Evolutionary conservation across 1,140 invertebrate genomes (phyloP).

Genomic region (Gerris buenoi): DNA sequence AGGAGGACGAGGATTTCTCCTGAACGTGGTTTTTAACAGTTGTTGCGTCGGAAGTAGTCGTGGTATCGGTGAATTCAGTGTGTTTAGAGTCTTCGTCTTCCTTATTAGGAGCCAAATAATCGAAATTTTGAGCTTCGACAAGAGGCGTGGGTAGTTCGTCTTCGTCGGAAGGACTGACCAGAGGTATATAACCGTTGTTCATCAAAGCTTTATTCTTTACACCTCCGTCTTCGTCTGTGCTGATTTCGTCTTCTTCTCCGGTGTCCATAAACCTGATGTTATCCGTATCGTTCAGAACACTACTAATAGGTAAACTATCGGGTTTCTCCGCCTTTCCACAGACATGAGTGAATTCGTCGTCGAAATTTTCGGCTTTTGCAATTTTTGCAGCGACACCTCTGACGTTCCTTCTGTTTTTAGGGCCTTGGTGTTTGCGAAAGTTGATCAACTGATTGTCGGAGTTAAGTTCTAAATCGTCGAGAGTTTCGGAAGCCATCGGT

Average conservation of each 20-base stretch:
- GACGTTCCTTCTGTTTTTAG: constrained; percentile 28
- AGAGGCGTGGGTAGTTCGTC: constrained; percentile 18
- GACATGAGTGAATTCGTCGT: constrained; percentile 30
- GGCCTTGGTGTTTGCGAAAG: constrained; percentile 32
- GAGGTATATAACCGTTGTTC: constrained; percentile 52
- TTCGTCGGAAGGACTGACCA: constrained; percentile 36
- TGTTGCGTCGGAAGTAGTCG: constrained; percentile 24
- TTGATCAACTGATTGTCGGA: constrained; percentile 39
- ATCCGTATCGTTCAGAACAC: constrained; percentile 30
- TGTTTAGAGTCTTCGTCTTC: constrained; percentile 23
- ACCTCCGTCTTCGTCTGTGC: constrained; percentile 18
- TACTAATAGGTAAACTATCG: constrained; percentile 13
- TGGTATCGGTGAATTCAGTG: constrained; percentile 21
- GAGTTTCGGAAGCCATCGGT: constrained; percentile 47
- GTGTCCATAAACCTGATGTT: constrained; percentile 62
- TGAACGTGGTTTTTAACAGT: constrained; percentile 22
- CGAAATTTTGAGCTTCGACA: constrained; percentile 13
- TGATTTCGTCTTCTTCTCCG: constrained; percentile 36
- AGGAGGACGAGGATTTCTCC: constrained; percentile 8
- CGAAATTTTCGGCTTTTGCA: constrained; percentile 29
- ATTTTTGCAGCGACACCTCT: constrained; percentile 24
- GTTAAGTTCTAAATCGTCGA: constrained; percentile 44
- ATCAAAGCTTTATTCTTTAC: constrained; percentile 35
- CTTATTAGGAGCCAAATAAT: constrained; percentile 13
- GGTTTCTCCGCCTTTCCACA: constrained; percentile 27